A percentile compares a stretch with the other conserved stretches of the same genome.
Evolutionary conservation across 1,140 invertebrate genomes (phyloP).

Genomic region (Leptinotarsa defecta): DNA sequence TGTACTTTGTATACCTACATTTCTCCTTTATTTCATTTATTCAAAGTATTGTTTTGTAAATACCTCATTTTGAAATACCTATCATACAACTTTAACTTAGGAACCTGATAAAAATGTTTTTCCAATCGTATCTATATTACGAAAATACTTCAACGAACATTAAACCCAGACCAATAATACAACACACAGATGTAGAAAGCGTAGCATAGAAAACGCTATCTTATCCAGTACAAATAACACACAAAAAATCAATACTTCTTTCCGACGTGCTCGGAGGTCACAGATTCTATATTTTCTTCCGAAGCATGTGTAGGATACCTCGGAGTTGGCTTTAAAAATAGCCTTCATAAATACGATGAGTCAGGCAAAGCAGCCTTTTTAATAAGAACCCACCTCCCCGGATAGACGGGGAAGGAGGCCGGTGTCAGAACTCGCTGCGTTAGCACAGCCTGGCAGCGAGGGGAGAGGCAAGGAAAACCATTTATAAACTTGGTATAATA

Average conservation of each 20-base stretch:
- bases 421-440: not conserved
- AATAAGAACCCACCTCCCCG: conserved; percentile 10
- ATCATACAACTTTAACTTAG: not conserved
- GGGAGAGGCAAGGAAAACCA: conserved; percentile 10
- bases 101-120: not conserved
- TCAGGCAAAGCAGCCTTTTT: conserved; percentile 18
- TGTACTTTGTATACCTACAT: too few relatives aligned
- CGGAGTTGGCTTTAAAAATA: conserved; percentile 19
- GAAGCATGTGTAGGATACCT: conserved; percentile 17
- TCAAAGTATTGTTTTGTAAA: too few relatives aligned
- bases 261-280: conserved; percentile 14
- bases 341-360: conserved; percentile 20
- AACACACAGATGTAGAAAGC: not conserved
- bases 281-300: conserved; percentile 21
- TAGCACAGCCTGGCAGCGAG: not conserved
- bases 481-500: conserved; percentile 8
- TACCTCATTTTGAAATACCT: too few relatives aligned
- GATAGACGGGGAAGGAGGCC: conserved; percentile 7
- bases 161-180: conserved; percentile 2
- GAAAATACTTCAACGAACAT: conserved; percentile 3
- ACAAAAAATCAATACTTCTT: conserved; percentile 18
- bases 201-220: not conserved
- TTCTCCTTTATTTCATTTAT: too few relatives aligned
- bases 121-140: not conserved
- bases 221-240: not conserved